phyloP scores from a whole-genome alignment of 1,140 invertebrate genomes.

The Probaryconus sp. region DNA sequence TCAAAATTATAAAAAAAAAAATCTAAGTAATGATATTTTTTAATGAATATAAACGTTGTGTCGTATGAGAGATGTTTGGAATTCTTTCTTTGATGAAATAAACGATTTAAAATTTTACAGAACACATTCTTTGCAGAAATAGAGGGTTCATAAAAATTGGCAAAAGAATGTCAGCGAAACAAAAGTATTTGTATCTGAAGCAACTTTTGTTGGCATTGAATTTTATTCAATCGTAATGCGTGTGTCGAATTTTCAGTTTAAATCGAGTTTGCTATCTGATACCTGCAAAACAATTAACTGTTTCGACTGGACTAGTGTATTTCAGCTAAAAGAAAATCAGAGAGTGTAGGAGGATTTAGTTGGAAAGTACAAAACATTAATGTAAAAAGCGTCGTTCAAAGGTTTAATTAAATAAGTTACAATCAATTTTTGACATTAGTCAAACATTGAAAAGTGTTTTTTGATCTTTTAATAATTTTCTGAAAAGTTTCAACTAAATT shows the following conservation, averaged over 20 bases:
- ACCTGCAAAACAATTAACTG: constrained; percentile 28
- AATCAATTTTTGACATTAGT: constrained; percentile 16
- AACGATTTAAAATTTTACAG: too few species aligned
- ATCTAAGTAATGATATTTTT: too few species aligned
- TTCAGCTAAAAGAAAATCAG: constrained; percentile 17
- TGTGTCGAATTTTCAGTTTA: neutral
- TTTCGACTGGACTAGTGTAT: constrained; percentile 14
- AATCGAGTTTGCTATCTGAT: constrained; percentile 13
- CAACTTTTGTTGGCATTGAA: constrained; percentile 9
- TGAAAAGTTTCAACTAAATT: too few species aligned
- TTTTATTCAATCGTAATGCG: constrained; percentile 19
- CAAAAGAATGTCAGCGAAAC: too few species aligned
- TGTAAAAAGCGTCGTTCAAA: constrained; percentile 17
- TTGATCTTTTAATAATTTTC: too few species aligned
- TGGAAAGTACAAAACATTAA: constrained; percentile 12
- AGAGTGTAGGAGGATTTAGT: constrained; percentile 5
- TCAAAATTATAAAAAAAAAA: too few species aligned
- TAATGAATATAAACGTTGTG: too few species aligned
- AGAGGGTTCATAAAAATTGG: too few species aligned
- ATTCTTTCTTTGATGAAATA: too few species aligned
- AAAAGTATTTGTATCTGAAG: neutral
- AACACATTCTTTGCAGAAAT: too few species aligned
- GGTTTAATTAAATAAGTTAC: constrained; percentile 25
- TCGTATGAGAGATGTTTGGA: too few species aligned
- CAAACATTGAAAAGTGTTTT: too few species aligned